Conservation (phyloP, 53 echinoderm and acorn worm genomes). For the Luidia sarsii region DNA sequence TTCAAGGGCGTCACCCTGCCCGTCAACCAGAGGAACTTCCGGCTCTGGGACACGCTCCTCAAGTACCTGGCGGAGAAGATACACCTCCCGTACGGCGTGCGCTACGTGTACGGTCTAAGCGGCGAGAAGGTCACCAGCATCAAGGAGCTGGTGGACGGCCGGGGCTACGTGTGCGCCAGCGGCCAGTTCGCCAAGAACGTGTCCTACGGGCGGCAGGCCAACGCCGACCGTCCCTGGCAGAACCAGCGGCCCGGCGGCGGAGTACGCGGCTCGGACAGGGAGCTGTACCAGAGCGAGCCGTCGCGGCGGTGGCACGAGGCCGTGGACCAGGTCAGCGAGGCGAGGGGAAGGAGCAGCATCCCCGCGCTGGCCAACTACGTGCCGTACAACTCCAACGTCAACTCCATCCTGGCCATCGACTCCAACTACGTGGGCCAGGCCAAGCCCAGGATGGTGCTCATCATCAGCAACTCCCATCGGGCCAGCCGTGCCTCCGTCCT, state of each 20-base stretch:
- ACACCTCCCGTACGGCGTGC: conserved; percentile 84
- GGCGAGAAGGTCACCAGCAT: conserved; percentile 69
- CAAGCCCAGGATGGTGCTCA: conserved; percentile 74
- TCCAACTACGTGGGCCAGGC: conserved; percentile 63
- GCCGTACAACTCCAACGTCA: conserved; percentile 14
- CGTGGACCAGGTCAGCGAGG: background rate
- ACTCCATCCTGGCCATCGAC: conserved; percentile 66
- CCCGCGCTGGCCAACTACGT: conserved; percentile 18
- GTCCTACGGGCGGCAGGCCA: conserved; percentile 71
- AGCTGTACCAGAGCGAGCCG: conserved; percentile 47
- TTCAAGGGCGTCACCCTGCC: conserved; percentile 85
- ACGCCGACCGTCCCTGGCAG: conserved; percentile 71
- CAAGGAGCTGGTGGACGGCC: conserved; percentile 84
- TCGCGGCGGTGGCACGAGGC: conserved; percentile 35
- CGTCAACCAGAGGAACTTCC: conserved; percentile 75
- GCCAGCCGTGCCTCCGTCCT: conserved; percentile 84
- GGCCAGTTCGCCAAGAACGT: conserved; percentile 77
- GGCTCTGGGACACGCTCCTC: conserved; percentile 83
- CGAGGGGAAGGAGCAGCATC: background rate
- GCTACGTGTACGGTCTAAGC: conserved; percentile 73
- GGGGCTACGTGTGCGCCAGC: conserved; percentile 94
- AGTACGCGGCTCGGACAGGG: conserved; percentile 54
- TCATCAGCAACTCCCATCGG: conserved; percentile 90
- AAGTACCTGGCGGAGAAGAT: conserved; percentile 84
- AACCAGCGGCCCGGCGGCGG: conserved; percentile 69